Evolutionary conservation across 2,888 invertebrate species (phyloP).

Genomic region (Dusona sp.): DNA sequence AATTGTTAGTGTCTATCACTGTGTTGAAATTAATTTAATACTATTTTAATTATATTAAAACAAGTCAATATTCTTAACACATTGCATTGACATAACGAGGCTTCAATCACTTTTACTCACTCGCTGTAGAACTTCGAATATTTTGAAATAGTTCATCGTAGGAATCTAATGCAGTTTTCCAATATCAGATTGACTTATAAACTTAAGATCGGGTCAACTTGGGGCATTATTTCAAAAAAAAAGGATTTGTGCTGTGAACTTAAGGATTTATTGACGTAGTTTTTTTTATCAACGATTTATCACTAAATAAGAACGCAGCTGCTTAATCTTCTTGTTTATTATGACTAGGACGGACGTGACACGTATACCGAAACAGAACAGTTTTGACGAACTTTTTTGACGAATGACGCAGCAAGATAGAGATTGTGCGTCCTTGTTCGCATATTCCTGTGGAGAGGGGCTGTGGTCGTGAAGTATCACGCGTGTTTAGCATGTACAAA

Average conservation of each 20-base stretch:
- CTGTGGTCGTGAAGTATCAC: conserved; percentile 29
- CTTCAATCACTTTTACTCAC: background rate
- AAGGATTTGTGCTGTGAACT: background rate
- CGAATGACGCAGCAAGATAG: conserved; percentile 14
- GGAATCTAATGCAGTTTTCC: background rate
- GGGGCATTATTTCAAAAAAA: background rate
- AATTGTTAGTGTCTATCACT: background rate
- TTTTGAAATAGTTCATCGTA: background rate
- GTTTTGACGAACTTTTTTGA: conserved; percentile 25
- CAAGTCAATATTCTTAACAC: background rate
- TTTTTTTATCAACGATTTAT: conserved; percentile 7
- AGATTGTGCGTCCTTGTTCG: conserved; percentile 12
- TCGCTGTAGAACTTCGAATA: background rate
- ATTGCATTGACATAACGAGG: background rate
- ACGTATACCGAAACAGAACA: background rate
- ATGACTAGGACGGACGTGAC: conserved; percentile 16
- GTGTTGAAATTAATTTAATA: background rate
- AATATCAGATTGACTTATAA: background rate
- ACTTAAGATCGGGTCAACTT: background rate
- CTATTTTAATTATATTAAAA: background rate
- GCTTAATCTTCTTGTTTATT: conserved; percentile 5
- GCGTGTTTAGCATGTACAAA: conserved; percentile 4
- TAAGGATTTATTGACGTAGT: background rate
- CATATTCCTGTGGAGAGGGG: conserved; percentile 15
- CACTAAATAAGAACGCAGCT: background rate